Conservation (phyloP, 2,888 invertebrate genomes). For the Tyria jacobaeae region DNA sequence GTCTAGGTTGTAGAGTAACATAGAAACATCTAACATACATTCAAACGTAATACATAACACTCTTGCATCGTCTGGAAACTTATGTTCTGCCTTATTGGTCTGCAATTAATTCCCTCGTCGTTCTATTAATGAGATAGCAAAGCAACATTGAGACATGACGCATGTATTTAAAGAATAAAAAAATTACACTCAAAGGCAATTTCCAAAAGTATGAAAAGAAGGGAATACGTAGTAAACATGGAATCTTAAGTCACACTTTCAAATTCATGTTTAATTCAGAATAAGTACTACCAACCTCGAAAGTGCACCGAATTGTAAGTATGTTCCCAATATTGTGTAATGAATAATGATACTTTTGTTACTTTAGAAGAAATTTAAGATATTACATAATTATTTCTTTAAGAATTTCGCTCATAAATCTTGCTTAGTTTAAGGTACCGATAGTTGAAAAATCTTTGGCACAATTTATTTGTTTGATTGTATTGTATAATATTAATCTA, state of each 20-base stretch:
- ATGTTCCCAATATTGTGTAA: constrained; percentile 43
- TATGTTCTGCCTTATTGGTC: too few relatives aligned
- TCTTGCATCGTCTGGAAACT: too few relatives aligned
- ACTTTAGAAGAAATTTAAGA: constrained; percentile 48
- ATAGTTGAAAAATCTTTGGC: constrained; percentile 29
- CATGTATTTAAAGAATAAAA: too few relatives aligned
- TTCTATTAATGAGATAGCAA: too few relatives aligned
- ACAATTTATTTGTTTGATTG: background rate
- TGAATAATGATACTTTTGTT: constrained; percentile 46
- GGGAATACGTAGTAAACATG: too few relatives aligned
- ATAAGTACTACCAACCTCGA: background rate
- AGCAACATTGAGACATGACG: too few relatives aligned
- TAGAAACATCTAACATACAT: too few relatives aligned
- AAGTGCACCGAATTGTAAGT: constrained; percentile 12
- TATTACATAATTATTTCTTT: constrained; percentile 51
- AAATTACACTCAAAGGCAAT: too few relatives aligned
- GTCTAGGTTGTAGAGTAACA: too few relatives aligned
- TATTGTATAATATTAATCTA: background rate
- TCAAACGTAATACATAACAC: too few relatives aligned
- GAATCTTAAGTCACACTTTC: background rate
- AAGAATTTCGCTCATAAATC: constrained; percentile 53
- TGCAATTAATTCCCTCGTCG: too few relatives aligned
- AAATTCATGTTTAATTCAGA: background rate
- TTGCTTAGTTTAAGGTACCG: constrained; percentile 50
- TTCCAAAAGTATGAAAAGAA: too few relatives aligned